phyloP scores from a whole-genome alignment of 2,888 invertebrate genomes.

The Creontiades dilutus region DNA sequence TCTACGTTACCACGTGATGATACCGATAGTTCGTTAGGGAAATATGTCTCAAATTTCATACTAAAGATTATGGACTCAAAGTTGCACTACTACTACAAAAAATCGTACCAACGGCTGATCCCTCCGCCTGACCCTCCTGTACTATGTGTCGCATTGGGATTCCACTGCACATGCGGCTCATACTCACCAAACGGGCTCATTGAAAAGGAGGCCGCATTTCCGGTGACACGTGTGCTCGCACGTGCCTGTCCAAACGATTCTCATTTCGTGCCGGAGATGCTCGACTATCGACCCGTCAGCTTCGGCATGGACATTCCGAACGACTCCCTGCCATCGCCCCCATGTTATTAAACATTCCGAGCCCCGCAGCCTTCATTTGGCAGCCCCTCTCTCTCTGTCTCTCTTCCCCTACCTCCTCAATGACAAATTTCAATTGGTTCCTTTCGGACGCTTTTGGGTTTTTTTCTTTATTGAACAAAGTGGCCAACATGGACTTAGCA shows the following conservation, averaged over 20 bases:
- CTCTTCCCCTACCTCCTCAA: neutral
- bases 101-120: too few relatives aligned
- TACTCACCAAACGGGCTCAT: neutral
- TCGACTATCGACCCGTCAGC: slow-evolving; percentile 2
- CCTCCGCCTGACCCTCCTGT: too few relatives aligned
- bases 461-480: too few relatives aligned
- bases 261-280: slow-evolving; percentile 11
- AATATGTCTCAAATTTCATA: too few relatives aligned
- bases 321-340: neutral
- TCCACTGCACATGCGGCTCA: neutral
- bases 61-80: too few relatives aligned
- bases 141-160: too few relatives aligned
- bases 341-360: slow-evolving; percentile 37
- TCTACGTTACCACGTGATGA: too few relatives aligned
- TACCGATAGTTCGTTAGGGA: too few relatives aligned
- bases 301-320: slow-evolving; percentile 19
- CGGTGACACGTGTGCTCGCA: slow-evolving; percentile 10
- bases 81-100: too few relatives aligned
- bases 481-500: too few relatives aligned
- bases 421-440: neutral
- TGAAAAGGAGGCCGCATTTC: slow-evolving; percentile 12
- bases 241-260: neutral
- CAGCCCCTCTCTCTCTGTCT: neutral
- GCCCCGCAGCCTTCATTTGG: neutral
- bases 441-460: too few relatives aligned